Conservation (phyloP, 2,797 vertebrate species). For the Galagoides demidoff region DNA sequence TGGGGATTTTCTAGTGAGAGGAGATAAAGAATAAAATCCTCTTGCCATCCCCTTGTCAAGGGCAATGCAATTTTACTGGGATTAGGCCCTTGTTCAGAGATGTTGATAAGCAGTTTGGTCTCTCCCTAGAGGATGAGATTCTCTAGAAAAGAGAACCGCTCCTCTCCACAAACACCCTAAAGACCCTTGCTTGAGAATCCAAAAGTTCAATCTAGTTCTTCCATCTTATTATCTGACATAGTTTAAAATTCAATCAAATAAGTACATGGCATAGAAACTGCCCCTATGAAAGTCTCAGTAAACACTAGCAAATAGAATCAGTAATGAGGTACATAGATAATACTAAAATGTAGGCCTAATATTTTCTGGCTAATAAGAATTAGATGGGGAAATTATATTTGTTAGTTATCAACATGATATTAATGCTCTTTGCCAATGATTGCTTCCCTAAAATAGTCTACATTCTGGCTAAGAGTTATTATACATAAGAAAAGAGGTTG, state of each 20-base stretch:
- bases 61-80: background rate
- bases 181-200: background rate
- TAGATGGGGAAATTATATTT: background rate
- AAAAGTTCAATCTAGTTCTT: background rate
- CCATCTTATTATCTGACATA: background rate
- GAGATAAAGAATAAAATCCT: background rate
- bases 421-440: background rate
- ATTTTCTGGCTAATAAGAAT: background rate
- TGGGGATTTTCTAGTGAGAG: background rate
- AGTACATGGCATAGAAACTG: background rate
- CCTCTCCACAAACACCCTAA: background rate
- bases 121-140: background rate
- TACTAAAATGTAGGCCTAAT: background rate
- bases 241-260: background rate
- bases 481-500: background rate
- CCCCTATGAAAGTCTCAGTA: background rate
- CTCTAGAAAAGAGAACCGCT: background rate
- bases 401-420: background rate
- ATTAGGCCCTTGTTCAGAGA: background rate
- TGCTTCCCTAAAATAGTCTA: background rate
- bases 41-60: background rate
- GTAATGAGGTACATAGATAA: background rate
- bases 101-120: background rate
- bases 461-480: background rate
- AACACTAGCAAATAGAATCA: background rate